Base-by-base conservation (phyloP, 2,113 vertebrate species). In the Machaerirhynchus nigripectus region DNA sequence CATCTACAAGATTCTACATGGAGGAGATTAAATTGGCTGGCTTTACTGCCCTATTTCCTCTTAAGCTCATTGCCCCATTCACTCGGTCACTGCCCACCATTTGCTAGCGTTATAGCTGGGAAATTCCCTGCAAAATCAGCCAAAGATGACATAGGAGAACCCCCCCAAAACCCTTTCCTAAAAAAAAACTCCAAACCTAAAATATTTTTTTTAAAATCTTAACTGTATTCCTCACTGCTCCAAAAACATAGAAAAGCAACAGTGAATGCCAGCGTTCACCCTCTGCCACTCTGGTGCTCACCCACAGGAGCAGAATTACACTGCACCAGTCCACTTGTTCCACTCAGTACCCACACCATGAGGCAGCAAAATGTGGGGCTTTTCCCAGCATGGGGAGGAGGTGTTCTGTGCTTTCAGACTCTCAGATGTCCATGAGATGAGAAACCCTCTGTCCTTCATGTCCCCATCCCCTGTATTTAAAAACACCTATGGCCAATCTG, bases 21-120 rank as follows among this genome's bases (percentile, higher is more conserved):
- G 75, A 93, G 85, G 89, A 96, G 92, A 96, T 93, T 96, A 78
- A 96, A 92, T 96, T 96, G 96, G 86, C 95, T 95, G 89, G 35
- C 80, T 95, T 78, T 83, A 68, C 83, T 60, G 68, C 24, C 69
- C 49, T 64, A 77, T 93, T 96, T 96, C 91, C 91, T 93, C 73
- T 70, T 33, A 40, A 70, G 17, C 56, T 90, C 89, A 59, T 67
- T 81, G 93, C 60, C 91, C 69, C 44, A 1, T 74, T 81, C 89
- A 70, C 55, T 93, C 26, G 0, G 68, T 78, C 53, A 47, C 73
- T 92, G 90, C 75, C 60, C 76, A 60, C 60, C 50, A 4, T 44
- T 94, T 86, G 15, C 63, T 37, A 14, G 22, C 1, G 0, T 42
- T 52, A 16, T 2, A 47, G 19, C 40, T 61, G 76, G 37, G 68